These are phyloP conservation scores for Orthonyx spaldingii DNA, from an alignment of 2,113 vertebrate genomes.

Conservation along the genomic window DNA sequence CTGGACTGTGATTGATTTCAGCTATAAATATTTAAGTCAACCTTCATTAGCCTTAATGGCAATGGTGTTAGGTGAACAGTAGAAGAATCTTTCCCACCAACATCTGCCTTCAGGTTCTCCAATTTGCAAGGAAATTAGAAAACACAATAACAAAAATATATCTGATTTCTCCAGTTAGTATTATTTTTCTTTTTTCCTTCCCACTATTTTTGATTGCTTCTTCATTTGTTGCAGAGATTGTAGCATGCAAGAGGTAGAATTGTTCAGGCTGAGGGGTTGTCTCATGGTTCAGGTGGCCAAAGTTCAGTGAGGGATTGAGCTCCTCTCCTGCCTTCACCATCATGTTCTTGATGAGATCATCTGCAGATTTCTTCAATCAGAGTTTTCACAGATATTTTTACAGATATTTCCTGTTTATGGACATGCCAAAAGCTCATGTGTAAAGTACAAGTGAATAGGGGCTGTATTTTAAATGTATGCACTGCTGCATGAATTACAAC, in stretches of 20 bases:
- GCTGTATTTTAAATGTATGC: not conserved
- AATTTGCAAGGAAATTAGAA: not conserved
- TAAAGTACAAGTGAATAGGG: not conserved
- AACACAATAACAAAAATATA: not conserved
- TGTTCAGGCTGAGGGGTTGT: not conserved
- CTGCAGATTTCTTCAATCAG: not conserved
- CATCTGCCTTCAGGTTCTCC: not conserved
- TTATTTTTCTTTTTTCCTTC: not conserved
- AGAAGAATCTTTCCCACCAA: not conserved
- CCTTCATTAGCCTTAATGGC: not conserved
- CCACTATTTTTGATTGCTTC: not conserved
- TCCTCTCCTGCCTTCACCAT: not conserved
- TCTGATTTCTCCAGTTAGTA: not conserved
- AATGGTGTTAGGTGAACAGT: not conserved
- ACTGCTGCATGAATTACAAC: not conserved
- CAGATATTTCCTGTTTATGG: not conserved
- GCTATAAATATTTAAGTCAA: not conserved
- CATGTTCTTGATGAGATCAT: not conserved
- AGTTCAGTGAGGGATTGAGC: not conserved
- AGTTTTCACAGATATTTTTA: not conserved
- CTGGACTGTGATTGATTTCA: not conserved
- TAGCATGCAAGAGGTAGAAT: not conserved
- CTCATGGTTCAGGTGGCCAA: not conserved
- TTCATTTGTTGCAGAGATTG: not conserved
- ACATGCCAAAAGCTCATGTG: not conserved